Base-by-base conservation (phyloP, 1,140 invertebrate species). In the Drosophila nikananu region DNA sequence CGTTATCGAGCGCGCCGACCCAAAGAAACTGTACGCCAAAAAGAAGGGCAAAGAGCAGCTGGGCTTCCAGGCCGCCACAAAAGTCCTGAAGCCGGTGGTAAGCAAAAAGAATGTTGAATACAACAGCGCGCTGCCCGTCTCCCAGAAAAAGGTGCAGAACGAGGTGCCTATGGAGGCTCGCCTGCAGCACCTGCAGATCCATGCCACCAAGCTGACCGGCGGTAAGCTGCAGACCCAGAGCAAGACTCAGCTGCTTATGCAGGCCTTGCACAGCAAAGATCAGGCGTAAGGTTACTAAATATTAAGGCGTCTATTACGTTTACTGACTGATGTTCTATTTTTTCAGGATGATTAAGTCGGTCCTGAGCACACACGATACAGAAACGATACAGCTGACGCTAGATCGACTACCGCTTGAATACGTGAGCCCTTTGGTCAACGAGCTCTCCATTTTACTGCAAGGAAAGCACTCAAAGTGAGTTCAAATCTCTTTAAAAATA, bases 211-310 rank as follows among this genome's bases (percentile, higher is more conserved):
- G 93, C 93, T 39, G 80, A 92, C 1, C 93, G 95, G 66, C 2
- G 81, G 75, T n/a, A 86, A 90, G 35, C 44, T 86, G 46, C 94
- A 95, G 72, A 94, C 93, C 19, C 94, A 95, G 58, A 97, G 96
- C 92, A 94, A 96, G 73, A 95, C 95, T 0, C 96, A 97, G 72
- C 93, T 97, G 27, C 86, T 97, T 2, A 94, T 97, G 55, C 96
- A 97, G 94, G 96, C 96, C 1, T 93, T 97, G 41, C 96, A 96
- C 74, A 97, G 96, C 79, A 96, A 96, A 84, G 96, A 97, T 86
- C 94, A 94, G 80, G 93, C 90, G 94, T 95, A 80, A 84, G 93
- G 65, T 13, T 8, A 3, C 30, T 17, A 17, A 1, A 9, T 21
- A 41, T 27, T 37, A n/a, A 35, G 10, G 4, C 5, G 23, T 8